These are phyloP conservation scores for Galaxea fascicularis DNA, from an alignment of 92 coral and sea anemone genomes.

Conservation along the genomic window DNA sequence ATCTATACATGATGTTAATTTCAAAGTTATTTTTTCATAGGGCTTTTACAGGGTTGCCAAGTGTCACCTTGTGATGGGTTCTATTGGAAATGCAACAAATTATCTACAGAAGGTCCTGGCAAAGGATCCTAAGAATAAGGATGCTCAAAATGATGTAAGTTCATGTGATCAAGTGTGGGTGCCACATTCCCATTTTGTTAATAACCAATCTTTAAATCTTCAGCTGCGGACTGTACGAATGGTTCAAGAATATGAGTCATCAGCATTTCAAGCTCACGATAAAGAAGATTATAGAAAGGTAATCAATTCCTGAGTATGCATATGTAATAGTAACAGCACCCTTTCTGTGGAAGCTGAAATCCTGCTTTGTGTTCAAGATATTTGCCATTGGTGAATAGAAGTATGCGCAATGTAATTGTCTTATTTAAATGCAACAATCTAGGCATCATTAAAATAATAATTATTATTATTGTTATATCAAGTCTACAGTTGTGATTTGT, in stretches of 20 bases:
- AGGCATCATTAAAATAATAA: too few species aligned
- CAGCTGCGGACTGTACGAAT: conserved; percentile 75
- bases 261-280: conserved; percentile 92
- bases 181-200: background rate
- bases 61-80: conserved; percentile 94
- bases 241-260: conserved; percentile 87
- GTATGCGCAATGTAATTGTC: too few species aligned
- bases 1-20: background rate
- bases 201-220: background rate
- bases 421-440: too few species aligned
- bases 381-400: too few species aligned
- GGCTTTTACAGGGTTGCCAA: conserved; percentile 95
- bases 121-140: conserved; percentile 88
- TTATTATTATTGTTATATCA: too few species aligned
- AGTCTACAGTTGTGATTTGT: too few species aligned
- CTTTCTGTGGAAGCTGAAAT: too few species aligned
- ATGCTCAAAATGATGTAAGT: conserved; percentile 92
- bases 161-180: background rate
- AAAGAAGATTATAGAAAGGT: conserved; percentile 96
- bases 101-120: conserved; percentile 85
- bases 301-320: background rate
- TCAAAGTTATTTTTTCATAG: conserved; percentile 50
- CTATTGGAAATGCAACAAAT: conserved; percentile 80
- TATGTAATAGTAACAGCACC: too few species aligned
- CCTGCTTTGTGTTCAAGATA: too few species aligned